A percentile compares a stretch with the other conserved stretches of the same genome.
Evolutionary conservation across 2,113 vertebrate species (phyloP).

Genomic region (Otolemur garnettii): DNA sequence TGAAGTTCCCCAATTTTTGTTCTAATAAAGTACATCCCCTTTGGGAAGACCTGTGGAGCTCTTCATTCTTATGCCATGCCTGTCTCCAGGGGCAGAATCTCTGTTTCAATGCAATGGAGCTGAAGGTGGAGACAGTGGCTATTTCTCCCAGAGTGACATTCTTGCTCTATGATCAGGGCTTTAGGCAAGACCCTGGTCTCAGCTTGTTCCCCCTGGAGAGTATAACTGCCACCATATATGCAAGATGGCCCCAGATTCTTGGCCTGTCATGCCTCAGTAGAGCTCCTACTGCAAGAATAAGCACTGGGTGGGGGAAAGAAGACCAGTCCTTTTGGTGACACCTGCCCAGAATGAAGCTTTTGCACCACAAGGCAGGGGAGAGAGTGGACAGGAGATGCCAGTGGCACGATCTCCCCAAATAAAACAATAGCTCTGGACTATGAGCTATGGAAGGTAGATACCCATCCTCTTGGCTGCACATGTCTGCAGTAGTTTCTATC

Average conservation of each 20-base stretch:
- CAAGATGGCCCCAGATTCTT: not conserved
- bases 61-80: not conserved
- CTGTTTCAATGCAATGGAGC: not conserved
- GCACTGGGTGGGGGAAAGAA: not conserved
- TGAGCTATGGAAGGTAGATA: not conserved
- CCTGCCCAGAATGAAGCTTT: not conserved
- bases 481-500: not conserved
- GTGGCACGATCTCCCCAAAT: not conserved
- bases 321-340: not conserved
- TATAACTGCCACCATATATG: not conserved
- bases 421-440: not conserved
- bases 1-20: not conserved
- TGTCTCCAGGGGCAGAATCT: too few species aligned
- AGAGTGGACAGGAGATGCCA: not conserved
- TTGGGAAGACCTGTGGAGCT: not conserved
- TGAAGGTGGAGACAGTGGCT: not conserved
- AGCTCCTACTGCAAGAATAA: not conserved
- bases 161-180: not conserved
- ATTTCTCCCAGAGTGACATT: not conserved
- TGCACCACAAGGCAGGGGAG: not conserved
- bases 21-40: not conserved
- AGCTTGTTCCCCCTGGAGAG: not conserved
- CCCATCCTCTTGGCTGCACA: not conserved
- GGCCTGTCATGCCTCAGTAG: not conserved
- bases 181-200: not conserved